Base-by-base conservation (phyloP, 2,113 vertebrate species). In the Pomatostomus ruficeps region DNA sequence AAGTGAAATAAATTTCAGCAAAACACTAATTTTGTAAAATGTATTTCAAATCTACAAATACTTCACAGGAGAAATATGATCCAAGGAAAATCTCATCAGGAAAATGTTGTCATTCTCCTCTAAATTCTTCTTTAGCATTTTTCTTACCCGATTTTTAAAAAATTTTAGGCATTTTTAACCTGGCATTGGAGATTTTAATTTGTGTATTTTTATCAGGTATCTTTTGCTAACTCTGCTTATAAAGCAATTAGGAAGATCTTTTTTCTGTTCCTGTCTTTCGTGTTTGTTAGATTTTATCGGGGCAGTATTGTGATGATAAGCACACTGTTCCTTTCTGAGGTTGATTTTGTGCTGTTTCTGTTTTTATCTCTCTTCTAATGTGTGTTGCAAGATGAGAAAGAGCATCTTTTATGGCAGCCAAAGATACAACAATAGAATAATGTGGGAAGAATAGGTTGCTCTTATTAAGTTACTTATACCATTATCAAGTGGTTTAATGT, bases 211-310 rank as follows among this genome's bases (percentile, higher is more conserved):
- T 35, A 70, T 89, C 55, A 52, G 35, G 5, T 40, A 24, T 58
- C 67, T 79, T 89, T 76, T 79, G 54, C 36, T 68, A 71, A 73
- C 21, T 61, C 20, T 88, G 33, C 61, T 59, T 85, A 71, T 87
- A 89, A 94, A 79, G 54, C 73, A 93, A 59, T 93, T 78, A 96
- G 71, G 24, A 94, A 96, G 87, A 52, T 48, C 36, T 93, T 91
- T 54, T 80, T 72, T 33, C 31, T 96, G 51, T 68, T 91, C 55
- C 73, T 43, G 42, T 43, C 48, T 70, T 85, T 33, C 1, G 10
- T 89, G 74, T 49, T 92, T 93, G 67, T 75, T 71, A 93, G 91
- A 92, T 88, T 90, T 96, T 93, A 91, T 93, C 91, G 85, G 35
- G 43, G 91, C 4, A 26, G 33, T 80, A 91, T 31, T 75, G 26